Base-by-base conservation (phyloP, 2,888 invertebrate genomes). In the Heliconius ethilla region DNA sequence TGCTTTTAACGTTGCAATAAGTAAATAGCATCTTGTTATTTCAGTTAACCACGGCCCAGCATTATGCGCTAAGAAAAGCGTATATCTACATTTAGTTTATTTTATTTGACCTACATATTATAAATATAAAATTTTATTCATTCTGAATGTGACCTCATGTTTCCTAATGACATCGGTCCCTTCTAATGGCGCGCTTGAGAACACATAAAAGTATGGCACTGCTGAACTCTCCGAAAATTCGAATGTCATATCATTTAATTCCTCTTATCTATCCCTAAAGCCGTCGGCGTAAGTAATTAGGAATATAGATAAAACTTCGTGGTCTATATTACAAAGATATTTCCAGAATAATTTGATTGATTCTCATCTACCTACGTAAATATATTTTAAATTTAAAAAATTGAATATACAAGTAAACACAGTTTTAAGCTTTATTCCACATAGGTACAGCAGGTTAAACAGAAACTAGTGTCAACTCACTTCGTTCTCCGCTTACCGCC, bases 121-220 rank as follows among this genome's bases (percentile, higher is more conserved):
- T 15, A 40, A 40, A 25, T 67, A 45, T 67, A 40, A 40, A 40
- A 40, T 67, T 40, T 67, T 40, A 67, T 67, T 67, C n/a, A 40
- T 25, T 25, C 25, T 67, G 40, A 40, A 40, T 67, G 40, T 13
- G 25, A 13, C 40, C 40, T 69, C 45, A 33, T 59, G 29, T 55
- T 75, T 59, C n/a, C 62, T 76, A 75, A 78, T 62, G 77, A 79
- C 27, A 69, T 51, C 59, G 13, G 75, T 70, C 70, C 69, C 77
- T 75, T 65, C 51, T 33, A 74, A 63, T n/a, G n/a, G 69, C 65
- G 74, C 66, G 67, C 67, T 81, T 40, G 70, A 79, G 74, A 74
- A 78, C 77, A 76, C 81, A 81, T 80, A 81, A 82, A 82, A 81
- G 70, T 75, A 82, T 79, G 80, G 79, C 74, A 67, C 29, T 27